A percentile compares a stretch with the other conserved stretches of the same genome.
Evolutionary conservation across 2,113 vertebrate genomes (phyloP).

Genomic region (Megaceryle maxima): DNA sequence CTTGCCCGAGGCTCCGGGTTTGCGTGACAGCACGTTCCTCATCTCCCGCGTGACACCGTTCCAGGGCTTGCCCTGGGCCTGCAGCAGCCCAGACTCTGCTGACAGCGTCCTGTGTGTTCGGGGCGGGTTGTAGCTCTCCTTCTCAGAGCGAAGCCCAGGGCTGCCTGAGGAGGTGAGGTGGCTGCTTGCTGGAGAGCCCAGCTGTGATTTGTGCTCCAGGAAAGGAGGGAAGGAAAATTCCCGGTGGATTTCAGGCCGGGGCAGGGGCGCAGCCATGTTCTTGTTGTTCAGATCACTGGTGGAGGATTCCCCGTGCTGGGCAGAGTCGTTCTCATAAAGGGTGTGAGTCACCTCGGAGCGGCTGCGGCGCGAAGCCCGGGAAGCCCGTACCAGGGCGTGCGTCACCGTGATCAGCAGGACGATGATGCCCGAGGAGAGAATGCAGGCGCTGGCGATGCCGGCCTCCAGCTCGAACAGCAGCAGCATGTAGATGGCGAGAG

Average conservation of each 20-base stretch:
- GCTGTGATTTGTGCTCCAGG: constrained; percentile 49
- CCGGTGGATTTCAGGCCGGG: constrained; percentile 74
- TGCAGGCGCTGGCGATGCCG: constrained; percentile 78
- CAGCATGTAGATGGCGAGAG: constrained; percentile 86
- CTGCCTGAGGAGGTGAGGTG: constrained; percentile 36
- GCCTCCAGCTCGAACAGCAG: constrained; percentile 85
- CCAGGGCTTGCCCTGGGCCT: constrained; percentile 78
- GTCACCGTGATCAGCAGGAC: constrained; percentile 76
- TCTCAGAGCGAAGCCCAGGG: constrained; percentile 59
- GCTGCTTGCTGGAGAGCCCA: constrained; percentile 45
- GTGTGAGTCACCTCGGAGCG: constrained; percentile 60
- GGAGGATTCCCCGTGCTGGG: constrained; percentile 14
- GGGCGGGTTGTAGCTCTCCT: constrained; percentile 40
- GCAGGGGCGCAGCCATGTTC: constrained; percentile 18
- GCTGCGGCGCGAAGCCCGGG: constrained; percentile 28
- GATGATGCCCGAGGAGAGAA: constrained; percentile 83
- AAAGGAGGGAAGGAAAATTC: constrained; percentile 73
- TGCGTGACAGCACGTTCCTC: constrained; percentile 78
- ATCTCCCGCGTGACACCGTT: constrained; percentile 82
- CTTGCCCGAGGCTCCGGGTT: constrained; percentile 73
- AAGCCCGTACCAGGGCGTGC: constrained; percentile 78
- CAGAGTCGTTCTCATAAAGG: constrained; percentile 77
- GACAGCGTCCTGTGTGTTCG: constrained; percentile 76
- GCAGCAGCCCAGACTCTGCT: constrained; percentile 74
- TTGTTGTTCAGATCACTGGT: constrained; percentile 70